Base-by-base conservation (phyloP, 2,113 vertebrate genomes). In the Nerophis lumbriciformis region DNA sequence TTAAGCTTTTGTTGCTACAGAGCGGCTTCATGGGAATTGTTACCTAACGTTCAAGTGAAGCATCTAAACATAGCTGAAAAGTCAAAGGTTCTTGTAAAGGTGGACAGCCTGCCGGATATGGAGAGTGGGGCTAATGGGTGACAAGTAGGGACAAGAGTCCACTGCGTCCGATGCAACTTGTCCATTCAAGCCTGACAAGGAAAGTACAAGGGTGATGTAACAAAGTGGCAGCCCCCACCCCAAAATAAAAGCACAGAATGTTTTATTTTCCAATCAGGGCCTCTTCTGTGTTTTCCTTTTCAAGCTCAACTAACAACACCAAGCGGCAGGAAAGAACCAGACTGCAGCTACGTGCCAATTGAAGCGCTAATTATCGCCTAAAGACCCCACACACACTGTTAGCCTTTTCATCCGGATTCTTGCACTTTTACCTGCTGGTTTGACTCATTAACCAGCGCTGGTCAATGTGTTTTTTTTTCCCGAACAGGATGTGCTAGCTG, bases 1-100 rank as follows among this genome's bases (percentile, higher is more conserved):
- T 16, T 85, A 83, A 86, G 78, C 81, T 53, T 71, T 74, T 79
- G 81, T 81, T 83, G 80, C 71, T 70, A 73, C 48, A 60, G 75
- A 71, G 58, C 21, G 6, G 51, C 48, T 86, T 80, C 69, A 54
- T 59, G 65, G 78, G 80, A 83, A 85, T 63, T 83, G 79, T 86
- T 85, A 85, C 77, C 75, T 86, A 87, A 89, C 81, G 56, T 79
- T 82, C 28, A 59, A 77, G 66, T 68, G 75, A 81, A 81, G 83
- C 73, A 72, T 67, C 63, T 48, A 83, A 87, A 86, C 81, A 82
- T 82, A 86, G 42, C 42, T 1, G 42, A 45, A 9, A 45, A 45
- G 42, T 45, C 9, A 45, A 45, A 45, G 42, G 42, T 45, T 45
- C 42, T 45, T 45, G 42, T 45, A 45, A 45, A 11, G 42, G 12